Percentiles rank a stretch among this genome's conserved stretches.
These are phyloP conservation scores for Frieseomelitta varia DNA, from an alignment of 1,140 invertebrate species.

Conservation along the genomic window DNA sequence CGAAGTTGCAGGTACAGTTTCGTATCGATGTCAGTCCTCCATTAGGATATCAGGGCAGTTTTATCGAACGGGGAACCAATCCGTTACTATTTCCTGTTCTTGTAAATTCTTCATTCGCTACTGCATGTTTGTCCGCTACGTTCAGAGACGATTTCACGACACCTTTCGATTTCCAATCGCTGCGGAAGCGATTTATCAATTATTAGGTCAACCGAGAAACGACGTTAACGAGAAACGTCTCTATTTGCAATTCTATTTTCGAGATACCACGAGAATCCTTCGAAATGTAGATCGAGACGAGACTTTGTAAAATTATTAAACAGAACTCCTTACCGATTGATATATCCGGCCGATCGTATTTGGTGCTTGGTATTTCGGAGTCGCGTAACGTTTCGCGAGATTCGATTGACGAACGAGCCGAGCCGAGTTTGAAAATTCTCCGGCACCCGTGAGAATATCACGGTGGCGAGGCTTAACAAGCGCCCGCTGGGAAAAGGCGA, in stretches of 20 bases:
- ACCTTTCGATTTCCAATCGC: neutral
- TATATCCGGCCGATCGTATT: too few species aligned
- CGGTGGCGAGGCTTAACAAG: slow-evolving; percentile 34
- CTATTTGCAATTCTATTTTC: neutral
- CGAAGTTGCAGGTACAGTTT: too few species aligned
- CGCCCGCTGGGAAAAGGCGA: slow-evolving; percentile 52
- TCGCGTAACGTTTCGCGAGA: neutral
- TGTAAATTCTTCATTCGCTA: neutral
- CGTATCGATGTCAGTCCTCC: too few species aligned
- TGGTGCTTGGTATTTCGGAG: neutral
- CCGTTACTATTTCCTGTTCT: neutral
- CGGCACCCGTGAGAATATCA: slow-evolving; percentile 29
- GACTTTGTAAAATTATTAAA: too few species aligned
- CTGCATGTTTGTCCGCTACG: neutral
- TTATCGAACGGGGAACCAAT: neutral
- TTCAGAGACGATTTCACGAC: neutral
- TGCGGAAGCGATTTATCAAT: neutral
- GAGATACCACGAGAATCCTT: neutral
- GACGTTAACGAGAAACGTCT: too few species aligned
- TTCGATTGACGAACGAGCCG: neutral
- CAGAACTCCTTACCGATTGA: too few species aligned
- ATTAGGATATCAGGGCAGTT: neutral
- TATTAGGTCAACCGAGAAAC: neutral
- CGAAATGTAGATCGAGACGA: too few species aligned
- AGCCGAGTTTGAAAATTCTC: neutral